A percentile compares a stretch with the other conserved stretches of the same genome.
Evolutionary conservation across 2,113 vertebrate species (phyloP).

Genomic region (Cepphus grylle): DNA sequence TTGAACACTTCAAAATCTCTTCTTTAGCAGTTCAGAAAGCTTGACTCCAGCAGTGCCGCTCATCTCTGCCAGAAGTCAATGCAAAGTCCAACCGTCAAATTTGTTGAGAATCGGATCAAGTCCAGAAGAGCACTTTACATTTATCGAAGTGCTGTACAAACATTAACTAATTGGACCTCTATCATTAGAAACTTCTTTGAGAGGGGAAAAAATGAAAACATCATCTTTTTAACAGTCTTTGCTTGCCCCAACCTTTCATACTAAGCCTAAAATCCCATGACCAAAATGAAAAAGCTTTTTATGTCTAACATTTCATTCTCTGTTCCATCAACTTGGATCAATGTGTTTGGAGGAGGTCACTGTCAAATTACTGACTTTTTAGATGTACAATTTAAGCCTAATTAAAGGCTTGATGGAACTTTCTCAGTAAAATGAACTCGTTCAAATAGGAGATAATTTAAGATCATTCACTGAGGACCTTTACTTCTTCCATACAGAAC

Average conservation of each 20-base stretch:
- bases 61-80: neutral
- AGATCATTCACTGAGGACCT: slow-evolving; percentile 61
- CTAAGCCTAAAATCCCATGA: slow-evolving; percentile 7
- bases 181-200: neutral
- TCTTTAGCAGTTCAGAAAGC: neutral
- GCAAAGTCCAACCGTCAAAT: neutral
- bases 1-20: neutral
- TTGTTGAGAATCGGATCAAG: neutral
- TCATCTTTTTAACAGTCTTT: neutral
- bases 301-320: slow-evolving; percentile 60
- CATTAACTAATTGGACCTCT: neutral
- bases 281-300: slow-evolving; percentile 45
- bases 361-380: slow-evolving; percentile 68
- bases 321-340: slow-evolving; percentile 59
- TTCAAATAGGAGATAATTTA: slow-evolving; percentile 73
- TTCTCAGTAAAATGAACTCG: slow-evolving; percentile 73
- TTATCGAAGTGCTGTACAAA: neutral
- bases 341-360: slow-evolving; percentile 63
- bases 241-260: neutral
- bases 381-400: slow-evolving; percentile 73
- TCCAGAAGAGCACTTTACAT: neutral
- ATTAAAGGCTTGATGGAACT: slow-evolving; percentile 76
- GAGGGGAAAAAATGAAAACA: slow-evolving; percentile 3
- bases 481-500: slow-evolving; percentile 59
- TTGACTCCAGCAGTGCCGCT: neutral